These are phyloP conservation scores for Gadopsis bispinosus DNA, from an alignment of 2,797 vertebrate species.

Conservation along the genomic window DNA sequence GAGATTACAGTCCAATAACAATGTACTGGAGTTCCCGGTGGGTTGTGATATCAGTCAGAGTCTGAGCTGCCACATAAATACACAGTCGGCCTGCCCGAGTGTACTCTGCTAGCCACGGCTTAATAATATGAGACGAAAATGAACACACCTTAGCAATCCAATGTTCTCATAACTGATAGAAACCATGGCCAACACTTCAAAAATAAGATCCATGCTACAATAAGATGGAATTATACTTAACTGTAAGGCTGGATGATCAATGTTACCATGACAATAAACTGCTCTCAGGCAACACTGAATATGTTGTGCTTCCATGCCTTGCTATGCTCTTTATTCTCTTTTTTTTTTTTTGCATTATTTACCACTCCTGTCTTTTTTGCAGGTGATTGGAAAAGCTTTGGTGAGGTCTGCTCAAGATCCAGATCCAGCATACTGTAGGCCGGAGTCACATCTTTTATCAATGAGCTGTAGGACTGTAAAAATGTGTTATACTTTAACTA, in stretches of 20 bases:
- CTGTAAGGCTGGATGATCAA: neutral
- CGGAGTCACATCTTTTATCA: neutral
- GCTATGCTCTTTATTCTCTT: neutral
- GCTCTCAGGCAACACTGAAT: neutral
- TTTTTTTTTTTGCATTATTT: neutral
- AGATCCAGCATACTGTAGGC: neutral
- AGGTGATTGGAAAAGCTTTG: conserved; percentile 8
- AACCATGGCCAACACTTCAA: neutral
- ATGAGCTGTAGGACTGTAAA: neutral
- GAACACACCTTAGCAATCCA: neutral
- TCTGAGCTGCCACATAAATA: neutral
- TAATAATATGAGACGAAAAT: neutral
- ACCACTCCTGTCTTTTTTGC: neutral
- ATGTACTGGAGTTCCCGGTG: neutral
- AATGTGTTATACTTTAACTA: neutral
- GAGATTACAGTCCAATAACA: neutral
- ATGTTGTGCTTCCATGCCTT: neutral
- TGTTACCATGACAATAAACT: neutral
- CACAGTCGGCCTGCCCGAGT: neutral
- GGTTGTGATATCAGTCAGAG: conserved; percentile 6
- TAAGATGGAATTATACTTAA: neutral
- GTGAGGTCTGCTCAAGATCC: neutral
- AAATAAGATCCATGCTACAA: conserved; percentile 6
- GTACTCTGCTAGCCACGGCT: neutral
- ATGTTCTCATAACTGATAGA: neutral